Base-by-base conservation (phyloP, 1,140 invertebrate genomes). In the Kradibia gibbosae region DNA sequence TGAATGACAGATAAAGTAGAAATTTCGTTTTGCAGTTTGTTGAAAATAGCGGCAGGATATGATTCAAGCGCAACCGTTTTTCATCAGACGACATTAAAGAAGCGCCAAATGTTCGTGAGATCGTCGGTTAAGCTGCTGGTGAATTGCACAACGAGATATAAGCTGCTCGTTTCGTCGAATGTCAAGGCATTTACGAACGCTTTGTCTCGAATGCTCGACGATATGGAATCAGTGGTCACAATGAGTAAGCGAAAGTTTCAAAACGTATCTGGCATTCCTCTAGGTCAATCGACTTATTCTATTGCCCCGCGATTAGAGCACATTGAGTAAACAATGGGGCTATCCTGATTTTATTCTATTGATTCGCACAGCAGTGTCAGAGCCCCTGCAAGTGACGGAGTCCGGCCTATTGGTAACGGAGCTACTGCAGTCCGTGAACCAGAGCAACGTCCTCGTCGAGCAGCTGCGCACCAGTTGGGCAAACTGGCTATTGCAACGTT, bases 1-100 rank as follows among this genome's bases (percentile, higher is more conserved):
- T n/a, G 2, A 36, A 34, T 67, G 15, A 13, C 20, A 67, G n/a
- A 67, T 53, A 17, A 53, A 11, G 22, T 53, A 3, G 50, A 17
- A 17, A 22, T 11, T 53, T 17, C 39, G 17, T 60, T 82, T 48
- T 55, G 31, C 83, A 95, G 94, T 83, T 87, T 95, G 72, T 85
- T 95, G 71, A 93, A 94, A 87, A 86, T 92, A 62, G 93, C 92
- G n/a, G 93, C 93, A 72, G 94, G 92, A 15, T 94, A 94, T 85
- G 88, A 91, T 77, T 85, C 87, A 83, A 88, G 83, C 31, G 83
- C 88, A 75, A 90, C 84, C 11, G 86, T 89, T 76, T 91, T 88
- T 88, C 92, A 93, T 88, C 89, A 89, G 67, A 91, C 88, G 50
- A 93, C 90, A n/a, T 89, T 91, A 48, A 91, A 90, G 45, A 95